phyloP scores from a whole-genome alignment of 2,113 vertebrate species.

The Trinectes maculatus region DNA sequence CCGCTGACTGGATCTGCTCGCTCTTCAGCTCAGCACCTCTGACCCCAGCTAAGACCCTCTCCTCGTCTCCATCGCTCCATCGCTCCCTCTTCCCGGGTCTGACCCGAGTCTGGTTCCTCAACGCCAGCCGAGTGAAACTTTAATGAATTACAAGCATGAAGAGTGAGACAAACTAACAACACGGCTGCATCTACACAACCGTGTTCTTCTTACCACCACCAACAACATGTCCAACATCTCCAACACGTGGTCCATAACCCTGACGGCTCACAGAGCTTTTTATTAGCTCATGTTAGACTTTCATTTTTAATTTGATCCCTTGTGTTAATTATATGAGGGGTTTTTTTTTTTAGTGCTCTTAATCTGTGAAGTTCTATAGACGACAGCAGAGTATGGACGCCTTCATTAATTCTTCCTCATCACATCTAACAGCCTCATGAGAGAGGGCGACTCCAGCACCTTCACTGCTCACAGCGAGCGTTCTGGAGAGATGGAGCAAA shows the following conservation, averaged over 20 bases:
- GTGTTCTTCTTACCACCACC: conserved; percentile 14
- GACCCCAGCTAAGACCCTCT: conserved; percentile 28
- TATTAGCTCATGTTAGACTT: too few relatives aligned
- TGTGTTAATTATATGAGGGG: neutral
- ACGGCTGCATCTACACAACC: conserved; percentile 29
- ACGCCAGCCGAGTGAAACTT: conserved; percentile 52
- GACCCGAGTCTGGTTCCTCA: conserved; percentile 61
- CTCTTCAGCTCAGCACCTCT: conserved; percentile 27
- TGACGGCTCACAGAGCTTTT: conserved; percentile 25
- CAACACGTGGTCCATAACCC: conserved; percentile 49
- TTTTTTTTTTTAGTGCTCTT: neutral
- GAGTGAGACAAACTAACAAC: conserved; percentile 28
- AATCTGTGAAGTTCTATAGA: too few relatives aligned
- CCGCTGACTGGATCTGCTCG: conserved; percentile 43
- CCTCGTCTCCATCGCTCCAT: conserved; percentile 9
- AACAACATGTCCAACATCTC: conserved; percentile 40
- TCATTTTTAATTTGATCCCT: too few relatives aligned
- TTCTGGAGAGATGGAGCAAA: conserved; percentile 55
- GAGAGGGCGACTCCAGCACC: conserved; percentile 56
- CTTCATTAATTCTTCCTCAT: conserved; percentile 32
- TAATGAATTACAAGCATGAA: conserved; percentile 60
- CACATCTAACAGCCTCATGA: conserved; percentile 46
- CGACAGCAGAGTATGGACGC: neutral
- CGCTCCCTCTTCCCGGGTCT: conserved; percentile 37
- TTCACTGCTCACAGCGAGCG: conserved; percentile 58